Evolutionary conservation across 1,140 invertebrate species (phyloP), one percentile per base, ranked within the genome.

Genomic region (Heliconius congener): DNA sequence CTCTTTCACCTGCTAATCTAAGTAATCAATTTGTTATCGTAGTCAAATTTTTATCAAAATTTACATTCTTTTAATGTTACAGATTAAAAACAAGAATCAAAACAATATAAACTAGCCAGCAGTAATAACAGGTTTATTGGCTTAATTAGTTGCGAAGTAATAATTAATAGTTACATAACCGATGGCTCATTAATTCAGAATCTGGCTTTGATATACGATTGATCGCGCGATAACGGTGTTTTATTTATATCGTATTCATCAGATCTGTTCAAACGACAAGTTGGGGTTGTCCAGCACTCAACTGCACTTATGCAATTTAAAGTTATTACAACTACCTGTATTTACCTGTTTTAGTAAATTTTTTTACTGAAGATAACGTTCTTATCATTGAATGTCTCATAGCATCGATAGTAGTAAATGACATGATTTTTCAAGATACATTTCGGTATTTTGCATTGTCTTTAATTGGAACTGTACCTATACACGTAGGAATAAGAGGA

Each of bases 91-190:
- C 23, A 30, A 27, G 23, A 30, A 66, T 9, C 23, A 30, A 66
- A 66, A 66, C 27, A 30, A 30, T 30, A 66, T 57, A 27, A 57
- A 37, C 60, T 66, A 66, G 9, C 60, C 60, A 30, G 2, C 27
- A 30, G 4, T 66, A 16, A 66, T 30, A 66, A 66, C 27, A 27
- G 27, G 27, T 66, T 66, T 30, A 27, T 66, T n/a, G 8, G 60
- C 46, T 71, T 73, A 34, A 78, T 66, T 72, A 79, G 34, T 80
- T 39, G 75, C 23, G 37, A 34, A 52, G 50, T 57, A 79, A 74
- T 30, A 75, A 42, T 76, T 76, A 71, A 39, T 71, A 50, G 46
- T 80, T 80, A 76, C 52, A 73, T 37, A 80, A 76, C 73, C 74
- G 52, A 23, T 46, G 52, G 39, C 71, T 77, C 37, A 75, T 73